These are phyloP conservation scores for Alloscopus bannaensis DNA, from an alignment of 2,888 invertebrate genomes.

Conservation along the genomic window DNA sequence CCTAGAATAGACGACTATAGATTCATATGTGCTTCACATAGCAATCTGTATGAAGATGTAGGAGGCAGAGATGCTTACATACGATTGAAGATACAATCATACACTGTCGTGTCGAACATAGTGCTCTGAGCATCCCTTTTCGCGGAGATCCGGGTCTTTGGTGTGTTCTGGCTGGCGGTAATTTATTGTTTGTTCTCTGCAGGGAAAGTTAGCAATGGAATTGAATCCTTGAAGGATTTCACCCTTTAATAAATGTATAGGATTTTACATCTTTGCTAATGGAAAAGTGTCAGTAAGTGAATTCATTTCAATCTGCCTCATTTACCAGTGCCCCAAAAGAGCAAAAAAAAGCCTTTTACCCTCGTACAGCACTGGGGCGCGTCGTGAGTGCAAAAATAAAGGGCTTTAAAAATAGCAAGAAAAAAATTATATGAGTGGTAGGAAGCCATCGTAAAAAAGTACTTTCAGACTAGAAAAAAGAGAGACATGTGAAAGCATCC, in stretches of 20 bases:
- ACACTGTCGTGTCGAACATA: too few relatives aligned
- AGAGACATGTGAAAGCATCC: constrained; percentile 47
- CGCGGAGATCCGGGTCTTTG: constrained; percentile 24
- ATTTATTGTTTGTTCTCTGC: constrained; percentile 61
- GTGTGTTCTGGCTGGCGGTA: constrained; percentile 30
- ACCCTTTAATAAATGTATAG: constrained; percentile 50
- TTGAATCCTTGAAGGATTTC: constrained; percentile 60
- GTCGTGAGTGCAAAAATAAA: too few relatives aligned
- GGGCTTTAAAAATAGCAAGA: constrained; percentile 19
- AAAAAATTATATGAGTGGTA: constrained; percentile 17
- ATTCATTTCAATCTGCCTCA: constrained; percentile 52
- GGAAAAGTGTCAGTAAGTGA: constrained; percentile 64
- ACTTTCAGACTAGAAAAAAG: constrained; percentile 35
- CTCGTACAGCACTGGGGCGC: too few relatives aligned
- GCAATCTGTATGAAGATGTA: too few relatives aligned
- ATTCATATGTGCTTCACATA: too few relatives aligned
- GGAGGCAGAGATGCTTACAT: too few relatives aligned
- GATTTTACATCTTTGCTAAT: constrained; percentile 62
- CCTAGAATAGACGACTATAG: too few relatives aligned
- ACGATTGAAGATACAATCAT: too few relatives aligned
- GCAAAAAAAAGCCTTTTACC: background rate
- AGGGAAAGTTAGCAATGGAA: constrained; percentile 39
- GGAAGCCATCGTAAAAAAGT: constrained; percentile 46
- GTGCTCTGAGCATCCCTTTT: background rate
- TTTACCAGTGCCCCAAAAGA: constrained; percentile 4